Conservation (phyloP, 2,113 vertebrate genomes). For the Notechis scutatus region DNA sequence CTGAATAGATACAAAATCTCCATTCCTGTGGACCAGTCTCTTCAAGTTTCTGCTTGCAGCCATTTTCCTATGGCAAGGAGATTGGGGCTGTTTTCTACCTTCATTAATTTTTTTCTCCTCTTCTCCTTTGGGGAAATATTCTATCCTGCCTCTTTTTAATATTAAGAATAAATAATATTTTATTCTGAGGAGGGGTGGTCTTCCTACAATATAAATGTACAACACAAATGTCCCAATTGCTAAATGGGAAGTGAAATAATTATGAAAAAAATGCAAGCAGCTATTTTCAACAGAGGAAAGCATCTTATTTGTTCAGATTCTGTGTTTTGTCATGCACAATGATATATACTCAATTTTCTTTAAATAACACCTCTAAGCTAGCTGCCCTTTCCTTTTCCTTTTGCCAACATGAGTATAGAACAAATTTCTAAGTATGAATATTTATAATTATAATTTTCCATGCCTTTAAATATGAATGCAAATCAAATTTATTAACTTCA, state of each 20-base stretch:
- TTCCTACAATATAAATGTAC: no score
- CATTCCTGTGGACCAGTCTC: no score
- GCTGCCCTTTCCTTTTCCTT: conserved; percentile 20
- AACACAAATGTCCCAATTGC: background rate
- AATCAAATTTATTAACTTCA: conserved; percentile 3
- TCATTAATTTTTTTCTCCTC: no score
- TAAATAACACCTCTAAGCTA: conserved; percentile 26
- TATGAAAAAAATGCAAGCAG: conserved; percentile 8
- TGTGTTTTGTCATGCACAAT: background rate
- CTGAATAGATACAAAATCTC: no score
- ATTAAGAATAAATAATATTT: no score
- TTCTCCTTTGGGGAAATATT: no score
- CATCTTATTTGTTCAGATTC: background rate
- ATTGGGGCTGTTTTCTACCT: no score
- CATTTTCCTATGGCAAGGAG: no score
- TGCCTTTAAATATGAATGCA: conserved; percentile 24
- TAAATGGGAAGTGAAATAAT: background rate
- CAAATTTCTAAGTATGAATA: background rate
- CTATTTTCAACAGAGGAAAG: conserved; percentile 7
- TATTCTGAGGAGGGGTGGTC: no score
- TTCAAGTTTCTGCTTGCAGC: no score
- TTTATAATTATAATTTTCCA: conserved; percentile 18
- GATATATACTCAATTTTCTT: conserved; percentile 19
- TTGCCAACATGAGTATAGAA: background rate
- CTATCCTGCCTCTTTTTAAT: no score